Evolutionary conservation across 1,140 invertebrate species (phyloP).

Genomic region (Philotrypesis tridentata): DNA sequence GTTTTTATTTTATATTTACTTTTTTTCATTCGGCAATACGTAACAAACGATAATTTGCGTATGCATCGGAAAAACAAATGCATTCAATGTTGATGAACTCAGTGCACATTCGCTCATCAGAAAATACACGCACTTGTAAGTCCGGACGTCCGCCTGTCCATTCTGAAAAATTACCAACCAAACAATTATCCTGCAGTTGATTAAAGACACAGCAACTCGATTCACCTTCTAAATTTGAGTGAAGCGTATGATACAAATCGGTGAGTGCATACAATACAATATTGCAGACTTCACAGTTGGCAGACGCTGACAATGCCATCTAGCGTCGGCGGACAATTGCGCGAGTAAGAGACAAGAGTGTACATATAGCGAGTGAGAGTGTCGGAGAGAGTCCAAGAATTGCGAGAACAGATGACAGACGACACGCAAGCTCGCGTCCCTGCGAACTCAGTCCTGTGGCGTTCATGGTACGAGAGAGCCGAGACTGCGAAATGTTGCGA

Average conservation of each 20-base stretch:
- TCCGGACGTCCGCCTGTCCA: not conserved
- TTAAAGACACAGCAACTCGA: not conserved
- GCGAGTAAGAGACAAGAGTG: no score
- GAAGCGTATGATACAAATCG: not conserved
- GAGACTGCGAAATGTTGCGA: slow-evolving; percentile 54
- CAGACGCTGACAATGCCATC: not conserved
- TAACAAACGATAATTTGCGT: no score
- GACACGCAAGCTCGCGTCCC: no score
- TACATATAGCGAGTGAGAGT: no score
- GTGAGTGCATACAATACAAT: no score
- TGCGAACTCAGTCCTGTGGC: slow-evolving; percentile 16
- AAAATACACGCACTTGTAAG: no score
- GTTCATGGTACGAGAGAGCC: not conserved
- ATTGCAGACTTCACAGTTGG: not conserved
- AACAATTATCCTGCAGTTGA: not conserved
- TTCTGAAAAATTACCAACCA: not conserved
- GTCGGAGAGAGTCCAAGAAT: no score
- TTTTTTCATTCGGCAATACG: no score
- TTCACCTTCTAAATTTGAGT: not conserved
- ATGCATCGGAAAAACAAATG: no score
- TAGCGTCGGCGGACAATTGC: not conserved
- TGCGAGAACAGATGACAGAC: not conserved
- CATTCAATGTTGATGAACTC: no score
- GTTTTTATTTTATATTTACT: no score
- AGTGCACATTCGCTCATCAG: no score